Evolutionary conservation across 2,888 invertebrate species (phyloP).

Genomic region (Euproctis similis): DNA sequence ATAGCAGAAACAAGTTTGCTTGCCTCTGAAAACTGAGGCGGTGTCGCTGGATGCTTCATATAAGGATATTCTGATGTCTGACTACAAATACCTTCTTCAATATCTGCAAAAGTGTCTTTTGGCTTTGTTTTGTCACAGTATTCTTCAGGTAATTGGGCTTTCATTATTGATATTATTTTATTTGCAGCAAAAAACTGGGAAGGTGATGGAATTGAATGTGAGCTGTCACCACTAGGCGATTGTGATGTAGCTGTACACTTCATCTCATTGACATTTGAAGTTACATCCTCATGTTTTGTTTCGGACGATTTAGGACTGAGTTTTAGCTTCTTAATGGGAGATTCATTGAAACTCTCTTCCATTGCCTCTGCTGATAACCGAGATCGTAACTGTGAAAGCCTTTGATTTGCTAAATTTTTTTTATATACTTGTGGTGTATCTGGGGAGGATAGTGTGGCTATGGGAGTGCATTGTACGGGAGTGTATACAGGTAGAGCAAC

Average conservation of each 20-base stretch:
- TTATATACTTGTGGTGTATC: slow-evolving; percentile 21
- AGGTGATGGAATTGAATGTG: slow-evolving; percentile 52
- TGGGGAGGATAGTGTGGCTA: slow-evolving; percentile 9
- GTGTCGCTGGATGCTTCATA: slow-evolving; percentile 61
- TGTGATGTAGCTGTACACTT: slow-evolving; percentile 35
- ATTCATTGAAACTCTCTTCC: slow-evolving; percentile 29
- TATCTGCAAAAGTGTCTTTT: slow-evolving; percentile 63
- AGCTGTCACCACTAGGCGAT: slow-evolving; percentile 52
- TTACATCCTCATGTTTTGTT: slow-evolving; percentile 27
- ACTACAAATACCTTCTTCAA: slow-evolving; percentile 59
- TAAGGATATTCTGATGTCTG: slow-evolving; percentile 60
- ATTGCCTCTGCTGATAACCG: slow-evolving; percentile 37
- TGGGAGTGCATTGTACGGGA: slow-evolving; percentile 9
- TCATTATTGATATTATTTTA: slow-evolving; percentile 66
- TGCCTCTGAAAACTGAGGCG: slow-evolving; percentile 66
- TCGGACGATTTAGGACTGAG: slow-evolving; percentile 30
- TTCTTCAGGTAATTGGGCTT: slow-evolving; percentile 62
- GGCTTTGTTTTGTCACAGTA: slow-evolving; percentile 46
- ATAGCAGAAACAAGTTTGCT: slow-evolving; percentile 63
- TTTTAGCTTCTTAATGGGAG: slow-evolving; percentile 26
- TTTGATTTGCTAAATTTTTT: slow-evolving; percentile 48
- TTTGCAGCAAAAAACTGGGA: slow-evolving; percentile 67
- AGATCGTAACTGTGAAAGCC: slow-evolving; percentile 42
- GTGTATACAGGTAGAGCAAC: slow-evolving; percentile 2
- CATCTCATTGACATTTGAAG: slow-evolving; percentile 40